phyloP scores from a whole-genome alignment of 2,888 invertebrate species.

The Ochlodes sylvanus region DNA sequence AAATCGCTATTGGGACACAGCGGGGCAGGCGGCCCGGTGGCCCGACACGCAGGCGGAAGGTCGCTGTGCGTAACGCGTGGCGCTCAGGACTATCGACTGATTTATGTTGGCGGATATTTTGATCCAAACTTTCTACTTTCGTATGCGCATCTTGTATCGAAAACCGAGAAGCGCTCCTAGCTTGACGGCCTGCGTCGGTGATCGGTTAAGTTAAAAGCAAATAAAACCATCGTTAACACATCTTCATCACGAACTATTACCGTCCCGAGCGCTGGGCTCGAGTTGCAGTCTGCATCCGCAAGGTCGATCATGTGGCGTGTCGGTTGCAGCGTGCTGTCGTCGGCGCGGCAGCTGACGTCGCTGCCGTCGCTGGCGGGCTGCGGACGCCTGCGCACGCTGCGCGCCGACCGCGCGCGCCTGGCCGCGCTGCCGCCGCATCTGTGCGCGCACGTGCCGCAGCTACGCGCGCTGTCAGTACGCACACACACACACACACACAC shows the following conservation, averaged over 20 bases:
- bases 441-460: slow-evolving; percentile 90
- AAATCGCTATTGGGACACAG: no score
- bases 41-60: no score
- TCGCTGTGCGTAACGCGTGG: no score
- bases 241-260: no score
- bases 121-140: background rate
- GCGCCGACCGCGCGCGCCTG: slow-evolving; percentile 93
- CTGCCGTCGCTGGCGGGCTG: slow-evolving; percentile 95
- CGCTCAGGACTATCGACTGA: background rate
- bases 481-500: background rate
- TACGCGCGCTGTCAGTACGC: slow-evolving; percentile 92
- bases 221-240: no score
- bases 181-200: no score
- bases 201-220: no score
- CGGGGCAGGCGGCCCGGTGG: no score
- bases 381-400: slow-evolving; percentile 90
- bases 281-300: no score
- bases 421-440: slow-evolving; percentile 89
- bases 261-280: no score
- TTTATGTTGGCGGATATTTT: background rate
- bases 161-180: no score
- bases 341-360: slow-evolving; percentile 90
- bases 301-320: no score
- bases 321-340: slow-evolving; percentile 91
- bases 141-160: background rate